phyloP scores from a whole-genome alignment of 2,797 vertebrate species.

The Ctenochaetus hawaiiensis region DNA sequence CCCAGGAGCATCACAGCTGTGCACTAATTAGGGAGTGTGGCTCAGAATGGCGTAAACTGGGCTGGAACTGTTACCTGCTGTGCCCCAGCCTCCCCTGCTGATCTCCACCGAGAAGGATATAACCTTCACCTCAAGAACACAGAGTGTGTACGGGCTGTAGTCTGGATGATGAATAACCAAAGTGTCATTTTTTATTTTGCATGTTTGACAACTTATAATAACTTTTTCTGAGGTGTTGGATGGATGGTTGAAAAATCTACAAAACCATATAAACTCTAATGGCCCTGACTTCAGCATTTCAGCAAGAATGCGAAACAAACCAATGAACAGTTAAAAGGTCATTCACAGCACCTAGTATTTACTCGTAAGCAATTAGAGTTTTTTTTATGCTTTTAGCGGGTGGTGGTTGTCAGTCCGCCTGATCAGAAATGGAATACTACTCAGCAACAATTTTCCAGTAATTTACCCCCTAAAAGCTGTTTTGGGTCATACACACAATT shows the following conservation, averaged over 20 bases:
- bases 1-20: conserved; percentile 73
- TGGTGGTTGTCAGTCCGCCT: conserved; percentile 21
- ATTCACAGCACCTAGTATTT: conserved; percentile 15
- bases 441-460: conserved; percentile 42
- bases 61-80: conserved; percentile 67
- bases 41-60: conserved; percentile 59
- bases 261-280: neutral
- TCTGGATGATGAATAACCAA: conserved; percentile 28
- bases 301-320: conserved; percentile 13
- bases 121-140: conserved; percentile 65
- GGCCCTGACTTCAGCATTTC: neutral
- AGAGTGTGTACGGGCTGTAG: conserved; percentile 29
- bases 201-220: conserved; percentile 27
- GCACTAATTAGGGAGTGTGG: conserved; percentile 72
- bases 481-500: conserved; percentile 29
- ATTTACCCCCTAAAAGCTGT: conserved; percentile 37
- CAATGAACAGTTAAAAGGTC: conserved; percentile 14
- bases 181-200: conserved; percentile 35
- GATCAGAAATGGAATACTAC: conserved; percentile 43
- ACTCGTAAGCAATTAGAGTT: neutral
- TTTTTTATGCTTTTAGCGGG: conserved; percentile 16
- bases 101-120: conserved; percentile 59
- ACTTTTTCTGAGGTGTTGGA: neutral
- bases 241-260: neutral
- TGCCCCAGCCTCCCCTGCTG: conserved; percentile 45